Percentiles rank a stretch among this genome's conserved stretches.
These are phyloP conservation scores for Emydura subglobosa DNA, from an alignment of 2,113 vertebrate genomes.

Conservation along the genomic window DNA sequence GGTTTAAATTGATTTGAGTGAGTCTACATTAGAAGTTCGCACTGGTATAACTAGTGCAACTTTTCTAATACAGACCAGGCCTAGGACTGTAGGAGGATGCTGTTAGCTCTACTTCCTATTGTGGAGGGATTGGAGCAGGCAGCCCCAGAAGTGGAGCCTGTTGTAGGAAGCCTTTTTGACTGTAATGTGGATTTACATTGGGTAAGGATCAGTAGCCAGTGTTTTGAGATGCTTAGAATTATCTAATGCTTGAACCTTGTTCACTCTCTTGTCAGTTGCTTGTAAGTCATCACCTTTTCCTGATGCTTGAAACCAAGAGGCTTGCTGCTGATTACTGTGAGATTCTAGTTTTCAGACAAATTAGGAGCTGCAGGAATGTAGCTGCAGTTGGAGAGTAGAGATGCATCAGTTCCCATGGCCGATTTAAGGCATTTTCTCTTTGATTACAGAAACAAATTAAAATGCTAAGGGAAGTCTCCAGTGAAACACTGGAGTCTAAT, in stretches of 20 bases:
- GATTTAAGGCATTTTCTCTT: not conserved
- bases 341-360: not conserved
- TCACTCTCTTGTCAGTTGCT: not conserved
- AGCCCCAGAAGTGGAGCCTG: not conserved
- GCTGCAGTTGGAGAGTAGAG: not conserved
- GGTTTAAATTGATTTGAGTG: not conserved
- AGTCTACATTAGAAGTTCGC: not conserved
- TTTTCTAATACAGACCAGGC: not conserved
- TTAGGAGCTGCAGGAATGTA: not conserved
- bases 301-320: not conserved
- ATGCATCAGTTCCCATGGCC: not conserved
- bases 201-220: not conserved
- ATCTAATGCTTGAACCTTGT: not conserved
- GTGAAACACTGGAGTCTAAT: not conserved
- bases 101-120: not conserved
- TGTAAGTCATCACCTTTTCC: not conserved
- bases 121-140: not conserved
- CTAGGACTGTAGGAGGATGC: not conserved
- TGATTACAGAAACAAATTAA: conserved; percentile 27
- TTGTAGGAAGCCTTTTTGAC: not conserved
- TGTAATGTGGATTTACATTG: not conserved
- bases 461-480: not conserved
- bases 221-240: not conserved
- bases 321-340: not conserved
- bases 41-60: not conserved